A percentile compares a stretch with the other conserved stretches of the same genome.
These are phyloP conservation scores for Chionomys nivalis DNA, from an alignment of 2,113 vertebrate genomes.

Conservation along the genomic window DNA sequence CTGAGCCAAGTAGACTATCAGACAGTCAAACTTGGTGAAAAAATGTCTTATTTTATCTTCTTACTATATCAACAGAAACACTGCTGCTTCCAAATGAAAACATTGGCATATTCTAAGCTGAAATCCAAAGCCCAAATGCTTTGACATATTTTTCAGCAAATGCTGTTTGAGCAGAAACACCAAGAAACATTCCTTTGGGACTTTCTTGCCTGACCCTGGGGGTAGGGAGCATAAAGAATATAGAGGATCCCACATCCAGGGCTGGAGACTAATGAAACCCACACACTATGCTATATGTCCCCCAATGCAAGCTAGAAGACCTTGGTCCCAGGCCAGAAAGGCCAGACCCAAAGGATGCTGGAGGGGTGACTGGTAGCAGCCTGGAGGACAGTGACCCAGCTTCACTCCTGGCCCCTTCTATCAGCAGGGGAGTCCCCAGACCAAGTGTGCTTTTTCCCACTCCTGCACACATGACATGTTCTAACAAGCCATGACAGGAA, in stretches of 20 bases:
- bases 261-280: neutral
- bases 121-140: conserved; percentile 79
- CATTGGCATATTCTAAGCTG: conserved; percentile 77
- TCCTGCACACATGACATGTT: neutral
- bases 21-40: conserved; percentile 13
- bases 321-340: neutral
- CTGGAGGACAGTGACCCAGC: neutral
- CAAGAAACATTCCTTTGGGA: conserved; percentile 52
- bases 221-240: neutral
- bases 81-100: conserved; percentile 74
- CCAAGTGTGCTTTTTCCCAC: neutral
- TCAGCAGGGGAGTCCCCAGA: neutral
- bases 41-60: conserved; percentile 68
- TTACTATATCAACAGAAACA: conserved; percentile 66
- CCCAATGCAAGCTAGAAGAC: neutral
- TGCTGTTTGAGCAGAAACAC: conserved; percentile 63
- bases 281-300: neutral
- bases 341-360: neutral
- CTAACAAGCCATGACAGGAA: neutral
- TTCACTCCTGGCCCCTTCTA: neutral
- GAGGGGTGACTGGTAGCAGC: neutral
- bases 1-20: conserved; percentile 47
- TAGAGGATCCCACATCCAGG: neutral
- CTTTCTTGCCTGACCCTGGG: neutral
- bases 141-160: conserved; percentile 64